Evolutionary conservation across 2,113 vertebrate species (phyloP).

Genomic region (Carassius gibelio): DNA sequence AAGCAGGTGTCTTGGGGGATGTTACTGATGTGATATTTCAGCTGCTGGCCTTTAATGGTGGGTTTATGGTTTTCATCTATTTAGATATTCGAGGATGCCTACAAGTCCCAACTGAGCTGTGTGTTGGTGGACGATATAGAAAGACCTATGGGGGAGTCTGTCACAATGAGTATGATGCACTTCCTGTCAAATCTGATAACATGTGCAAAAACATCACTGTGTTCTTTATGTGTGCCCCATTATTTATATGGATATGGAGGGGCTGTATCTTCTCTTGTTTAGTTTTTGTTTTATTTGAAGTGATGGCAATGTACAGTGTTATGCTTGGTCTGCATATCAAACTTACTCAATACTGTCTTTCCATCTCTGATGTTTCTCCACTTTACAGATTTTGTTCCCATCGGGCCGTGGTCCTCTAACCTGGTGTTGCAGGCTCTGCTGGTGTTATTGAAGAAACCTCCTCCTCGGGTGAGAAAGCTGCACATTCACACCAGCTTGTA

Average conservation of each 20-base stretch:
- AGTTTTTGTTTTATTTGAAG: neutral
- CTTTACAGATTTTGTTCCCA: constrained; percentile 90
- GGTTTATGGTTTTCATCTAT: constrained; percentile 37
- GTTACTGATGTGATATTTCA: neutral
- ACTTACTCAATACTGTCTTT: neutral
- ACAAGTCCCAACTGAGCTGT: constrained; percentile 98
- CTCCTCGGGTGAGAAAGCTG: constrained; percentile 85
- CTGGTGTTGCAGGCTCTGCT: constrained; percentile 92
- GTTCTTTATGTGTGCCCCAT: neutral
- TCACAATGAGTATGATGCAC: neutral
- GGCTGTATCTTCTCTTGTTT: neutral
- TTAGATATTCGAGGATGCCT: constrained; percentile 96
- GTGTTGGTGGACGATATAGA: constrained; percentile 97
- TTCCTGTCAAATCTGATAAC: neutral
- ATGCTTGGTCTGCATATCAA: neutral
- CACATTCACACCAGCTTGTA: neutral
- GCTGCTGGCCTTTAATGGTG: neutral
- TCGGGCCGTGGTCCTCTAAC: constrained; percentile 96
- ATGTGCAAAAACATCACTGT: neutral
- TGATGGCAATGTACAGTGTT: neutral
- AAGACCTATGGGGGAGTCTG: constrained; percentile 85
- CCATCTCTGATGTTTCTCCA: neutral
- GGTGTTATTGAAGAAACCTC: constrained; percentile 93
- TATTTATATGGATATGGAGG: neutral
- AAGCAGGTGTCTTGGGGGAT: neutral